Conservation (phyloP, 2,797 vertebrate species). For the Forpus xanthops region DNA sequence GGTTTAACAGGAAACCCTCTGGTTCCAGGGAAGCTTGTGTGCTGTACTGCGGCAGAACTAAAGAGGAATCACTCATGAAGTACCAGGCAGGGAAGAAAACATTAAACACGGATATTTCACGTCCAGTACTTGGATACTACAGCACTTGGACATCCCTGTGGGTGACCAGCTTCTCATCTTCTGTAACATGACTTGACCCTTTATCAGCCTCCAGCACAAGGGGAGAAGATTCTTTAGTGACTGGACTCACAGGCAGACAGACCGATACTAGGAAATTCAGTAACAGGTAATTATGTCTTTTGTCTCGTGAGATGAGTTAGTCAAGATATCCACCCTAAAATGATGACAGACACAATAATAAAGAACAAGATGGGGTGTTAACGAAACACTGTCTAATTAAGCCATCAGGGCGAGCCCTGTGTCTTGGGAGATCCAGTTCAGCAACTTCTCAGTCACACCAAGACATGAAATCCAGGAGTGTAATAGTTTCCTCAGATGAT, state of each 20-base stretch:
- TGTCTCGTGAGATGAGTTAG: conserved; percentile 6
- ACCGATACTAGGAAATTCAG: not conserved
- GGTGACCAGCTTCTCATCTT: not conserved
- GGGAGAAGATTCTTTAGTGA: not conserved
- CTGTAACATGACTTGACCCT: not conserved
- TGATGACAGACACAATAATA: conserved; percentile 24
- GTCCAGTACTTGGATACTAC: not conserved
- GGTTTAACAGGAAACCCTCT: not conserved
- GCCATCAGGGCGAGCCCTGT: not conserved
- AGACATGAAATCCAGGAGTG: not conserved
- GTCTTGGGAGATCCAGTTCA: conserved; percentile 19
- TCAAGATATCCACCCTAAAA: conserved; percentile 9
- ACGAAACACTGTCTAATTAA: not conserved
- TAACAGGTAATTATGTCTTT: not conserved
- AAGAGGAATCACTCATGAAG: not conserved
- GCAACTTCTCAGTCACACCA: conserved; percentile 23
- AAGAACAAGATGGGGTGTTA: conserved; percentile 23
- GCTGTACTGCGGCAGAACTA: accelerated
- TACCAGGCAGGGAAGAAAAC: not conserved
- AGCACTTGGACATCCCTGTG: not conserved
- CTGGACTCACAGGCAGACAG: not conserved
- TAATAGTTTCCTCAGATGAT: not conserved
- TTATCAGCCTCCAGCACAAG: not conserved
- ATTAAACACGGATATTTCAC: not conserved
- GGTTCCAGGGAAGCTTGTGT: not conserved